A percentile compares a stretch with the other conserved stretches of the same genome.
phyloP scores from a whole-genome alignment of 2,113 vertebrate genomes.

The Pseudonaja textilis region DNA sequence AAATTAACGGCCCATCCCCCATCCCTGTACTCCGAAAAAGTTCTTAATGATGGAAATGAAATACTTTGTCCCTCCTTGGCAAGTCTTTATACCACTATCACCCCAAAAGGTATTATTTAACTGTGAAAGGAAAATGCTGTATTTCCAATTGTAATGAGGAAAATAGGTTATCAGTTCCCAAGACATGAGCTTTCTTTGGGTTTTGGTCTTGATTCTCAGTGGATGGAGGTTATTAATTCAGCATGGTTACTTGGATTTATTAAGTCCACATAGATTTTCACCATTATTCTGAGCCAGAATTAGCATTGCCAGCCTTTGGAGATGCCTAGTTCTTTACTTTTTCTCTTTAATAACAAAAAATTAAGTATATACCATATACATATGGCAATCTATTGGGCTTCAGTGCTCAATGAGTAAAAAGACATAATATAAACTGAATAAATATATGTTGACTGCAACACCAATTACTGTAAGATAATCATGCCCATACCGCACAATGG shows the following conservation, averaged over 20 bases:
- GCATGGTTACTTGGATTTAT: slow-evolving; percentile 44
- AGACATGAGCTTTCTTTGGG: neutral
- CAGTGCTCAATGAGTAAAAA: neutral
- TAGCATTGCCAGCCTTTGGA: neutral
- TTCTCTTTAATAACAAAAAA: slow-evolving; percentile 6
- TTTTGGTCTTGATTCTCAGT: slow-evolving; percentile 18
- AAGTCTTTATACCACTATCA: slow-evolving; percentile 11
- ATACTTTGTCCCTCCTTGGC: neutral
- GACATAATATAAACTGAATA: neutral
- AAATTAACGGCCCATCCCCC: neutral
- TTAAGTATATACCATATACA: neutral
- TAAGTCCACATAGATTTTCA: slow-evolving; percentile 53
- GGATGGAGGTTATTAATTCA: slow-evolving; percentile 15
- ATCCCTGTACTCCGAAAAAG: neutral
- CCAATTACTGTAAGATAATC: neutral
- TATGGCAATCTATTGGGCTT: neutral
- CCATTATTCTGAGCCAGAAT: slow-evolving; percentile 53
- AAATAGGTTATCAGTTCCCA: neutral
- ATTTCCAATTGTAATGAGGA: neutral
- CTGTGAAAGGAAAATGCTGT: neutral
- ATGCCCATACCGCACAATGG: slow-evolving; percentile 6
- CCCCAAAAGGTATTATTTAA: neutral
- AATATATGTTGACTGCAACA: neutral
- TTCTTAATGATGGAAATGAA: neutral
- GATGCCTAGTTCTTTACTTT: slow-evolving; percentile 13